Conservation (phyloP, 2,888 invertebrate genomes). For the Sarcophaga carnaria region DNA sequence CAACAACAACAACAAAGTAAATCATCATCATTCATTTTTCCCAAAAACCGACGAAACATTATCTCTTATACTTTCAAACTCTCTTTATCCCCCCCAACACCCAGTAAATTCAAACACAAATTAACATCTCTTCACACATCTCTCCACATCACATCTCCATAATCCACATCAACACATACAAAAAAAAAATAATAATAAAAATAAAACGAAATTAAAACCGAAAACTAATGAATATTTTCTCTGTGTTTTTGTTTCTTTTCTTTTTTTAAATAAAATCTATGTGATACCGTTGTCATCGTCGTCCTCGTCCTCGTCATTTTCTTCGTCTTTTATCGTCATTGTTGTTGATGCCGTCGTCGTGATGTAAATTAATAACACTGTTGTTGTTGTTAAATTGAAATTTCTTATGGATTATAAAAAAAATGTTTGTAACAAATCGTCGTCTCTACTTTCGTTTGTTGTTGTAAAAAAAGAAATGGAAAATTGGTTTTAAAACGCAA, state of each 20-base stretch:
- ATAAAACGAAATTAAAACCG: slow-evolving; percentile 53
- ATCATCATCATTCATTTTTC: slow-evolving; percentile 19
- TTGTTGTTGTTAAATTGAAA: slow-evolving; percentile 36
- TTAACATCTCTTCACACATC: not conserved
- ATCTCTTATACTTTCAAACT: not conserved
- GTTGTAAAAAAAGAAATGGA: not conserved
- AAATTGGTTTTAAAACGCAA: slow-evolving; percentile 56
- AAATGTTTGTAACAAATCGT: slow-evolving; percentile 24
- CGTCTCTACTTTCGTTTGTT: slow-evolving; percentile 40
- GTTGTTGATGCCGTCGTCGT: slow-evolving; percentile 15
- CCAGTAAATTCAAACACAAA: not conserved
- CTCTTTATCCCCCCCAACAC: slow-evolving; percentile 50
- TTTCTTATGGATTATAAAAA: slow-evolving; percentile 35
- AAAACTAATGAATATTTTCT: slow-evolving; percentile 61
- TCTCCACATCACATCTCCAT: not conserved
- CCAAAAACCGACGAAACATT: no score
- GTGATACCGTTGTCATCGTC: not conserved
- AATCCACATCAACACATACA: not conserved
- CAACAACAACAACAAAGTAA: not conserved
- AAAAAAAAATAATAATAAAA: slow-evolving; percentile 22
- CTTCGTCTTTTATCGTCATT: not conserved
- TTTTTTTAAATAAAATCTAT: slow-evolving; percentile 18
- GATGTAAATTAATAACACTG: slow-evolving; percentile 31
- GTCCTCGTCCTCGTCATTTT: slow-evolving; percentile 13
- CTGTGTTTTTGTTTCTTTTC: slow-evolving; percentile 32